Conservation (phyloP, 2,797 vertebrate species). For the Melanotaenia parkinsoni region DNA sequence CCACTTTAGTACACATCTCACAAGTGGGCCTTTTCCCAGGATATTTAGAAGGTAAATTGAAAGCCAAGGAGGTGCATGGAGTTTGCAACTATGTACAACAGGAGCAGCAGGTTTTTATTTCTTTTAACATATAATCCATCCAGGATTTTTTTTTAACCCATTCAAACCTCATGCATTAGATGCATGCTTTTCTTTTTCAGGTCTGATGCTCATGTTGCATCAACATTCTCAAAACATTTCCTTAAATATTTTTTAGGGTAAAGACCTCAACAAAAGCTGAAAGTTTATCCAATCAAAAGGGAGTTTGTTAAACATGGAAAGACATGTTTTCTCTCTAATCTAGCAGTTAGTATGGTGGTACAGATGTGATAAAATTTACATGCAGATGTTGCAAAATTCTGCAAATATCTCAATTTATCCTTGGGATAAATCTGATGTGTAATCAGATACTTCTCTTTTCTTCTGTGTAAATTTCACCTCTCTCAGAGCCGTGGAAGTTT, state of each 20-base stretch:
- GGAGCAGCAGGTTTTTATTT: too few relatives aligned
- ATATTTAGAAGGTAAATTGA: neutral
- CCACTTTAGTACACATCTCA: neutral
- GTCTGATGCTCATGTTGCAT: too few relatives aligned
- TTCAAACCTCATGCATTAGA: too few relatives aligned
- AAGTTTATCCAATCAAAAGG: neutral
- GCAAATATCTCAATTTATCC: neutral
- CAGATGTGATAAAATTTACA: neutral
- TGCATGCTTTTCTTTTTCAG: too few relatives aligned
- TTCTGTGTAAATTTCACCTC: constrained; percentile 21
- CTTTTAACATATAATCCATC: too few relatives aligned
- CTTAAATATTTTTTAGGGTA: too few relatives aligned
- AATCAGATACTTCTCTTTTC: neutral
- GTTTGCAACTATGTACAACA: too few relatives aligned
- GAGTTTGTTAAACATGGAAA: neutral
- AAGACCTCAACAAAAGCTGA: neutral
- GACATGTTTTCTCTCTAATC: neutral
- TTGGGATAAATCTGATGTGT: too few relatives aligned
- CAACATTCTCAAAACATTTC: too few relatives aligned
- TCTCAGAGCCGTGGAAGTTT: neutral
- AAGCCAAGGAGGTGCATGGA: too few relatives aligned
- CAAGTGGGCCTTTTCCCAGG: neutral
- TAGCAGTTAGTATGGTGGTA: neutral
- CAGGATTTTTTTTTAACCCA: too few relatives aligned
- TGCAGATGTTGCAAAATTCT: neutral